A percentile compares a stretch with the other conserved stretches of the same genome.
phyloP scores from a whole-genome alignment of 2,888 invertebrate species.

The Apantesis nais region DNA sequence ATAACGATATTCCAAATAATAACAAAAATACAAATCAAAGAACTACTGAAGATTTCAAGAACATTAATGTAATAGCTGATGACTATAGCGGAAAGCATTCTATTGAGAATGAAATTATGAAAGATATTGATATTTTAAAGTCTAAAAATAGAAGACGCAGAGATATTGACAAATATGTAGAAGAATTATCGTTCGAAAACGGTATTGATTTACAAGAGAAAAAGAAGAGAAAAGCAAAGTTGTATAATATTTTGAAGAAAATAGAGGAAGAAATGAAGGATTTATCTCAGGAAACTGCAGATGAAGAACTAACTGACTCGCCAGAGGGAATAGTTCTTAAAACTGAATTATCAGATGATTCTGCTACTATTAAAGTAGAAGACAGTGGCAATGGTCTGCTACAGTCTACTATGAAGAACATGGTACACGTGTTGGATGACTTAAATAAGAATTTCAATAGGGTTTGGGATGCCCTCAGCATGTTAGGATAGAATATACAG shows the following conservation, averaged over 20 bases:
- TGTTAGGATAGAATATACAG: constrained; percentile 65
- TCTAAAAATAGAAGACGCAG: constrained; percentile 30
- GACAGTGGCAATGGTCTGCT: constrained; percentile 61
- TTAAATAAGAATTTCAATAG: constrained; percentile 71
- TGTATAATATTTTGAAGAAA: constrained; percentile 63
- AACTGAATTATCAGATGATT: constrained; percentile 61
- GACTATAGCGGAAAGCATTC: constrained; percentile 15
- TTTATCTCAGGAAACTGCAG: constrained; percentile 42
- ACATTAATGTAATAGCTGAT: constrained; percentile 14
- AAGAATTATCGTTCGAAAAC: constrained; percentile 56
- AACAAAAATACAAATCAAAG: constrained; percentile 22
- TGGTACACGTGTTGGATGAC: constrained; percentile 65
- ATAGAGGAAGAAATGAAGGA: constrained; percentile 61
- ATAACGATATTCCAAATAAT: constrained; percentile 14
- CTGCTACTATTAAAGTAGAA: constrained; percentile 54
- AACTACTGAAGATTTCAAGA: constrained; percentile 13
- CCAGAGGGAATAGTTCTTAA: constrained; percentile 50
- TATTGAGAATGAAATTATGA: constrained; percentile 26
- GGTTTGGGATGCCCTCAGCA: constrained; percentile 66
- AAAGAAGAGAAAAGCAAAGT: constrained; percentile 48
- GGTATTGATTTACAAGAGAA: constrained; percentile 55
- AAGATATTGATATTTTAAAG: constrained; percentile 23
- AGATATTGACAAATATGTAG: constrained; percentile 37
- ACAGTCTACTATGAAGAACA: constrained; percentile 63
- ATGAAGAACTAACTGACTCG: constrained; percentile 40